phyloP scores from a whole-genome alignment of 2,797 vertebrate genomes.

The Hoplostethus mediterraneus region DNA sequence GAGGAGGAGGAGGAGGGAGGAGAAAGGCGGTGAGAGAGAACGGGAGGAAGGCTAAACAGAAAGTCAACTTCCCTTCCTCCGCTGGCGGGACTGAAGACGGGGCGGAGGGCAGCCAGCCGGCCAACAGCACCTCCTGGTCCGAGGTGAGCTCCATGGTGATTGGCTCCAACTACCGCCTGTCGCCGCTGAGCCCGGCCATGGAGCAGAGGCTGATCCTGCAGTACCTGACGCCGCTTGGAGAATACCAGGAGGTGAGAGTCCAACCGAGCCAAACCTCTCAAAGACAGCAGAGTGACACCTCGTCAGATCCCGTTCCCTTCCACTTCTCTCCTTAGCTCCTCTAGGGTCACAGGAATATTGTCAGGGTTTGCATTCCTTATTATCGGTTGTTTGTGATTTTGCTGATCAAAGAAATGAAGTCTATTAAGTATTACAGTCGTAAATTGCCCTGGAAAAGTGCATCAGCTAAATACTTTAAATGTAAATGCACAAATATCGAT shows the following conservation, averaged over 20 bases:
- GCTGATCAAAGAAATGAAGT: no score
- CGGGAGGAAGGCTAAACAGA: slow-evolving; percentile 91
- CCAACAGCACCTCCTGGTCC: slow-evolving; percentile 92
- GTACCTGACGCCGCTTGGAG: slow-evolving; percentile 94
- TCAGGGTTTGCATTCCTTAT: no score
- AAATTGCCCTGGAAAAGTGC: no score
- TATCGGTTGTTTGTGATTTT: no score
- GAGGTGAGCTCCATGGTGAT: slow-evolving; percentile 96
- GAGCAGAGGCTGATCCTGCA: slow-evolving; percentile 97
- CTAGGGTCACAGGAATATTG: no score
- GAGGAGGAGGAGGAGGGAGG: slow-evolving; percentile 48
- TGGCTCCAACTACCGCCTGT: slow-evolving; percentile 92
- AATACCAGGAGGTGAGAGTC: slow-evolving; percentile 93
- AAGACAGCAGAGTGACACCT: no score
- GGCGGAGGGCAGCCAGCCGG: slow-evolving; percentile 62
- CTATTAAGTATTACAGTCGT: no score
- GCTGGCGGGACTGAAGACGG: slow-evolving; percentile 74
- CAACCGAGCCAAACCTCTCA: no score
- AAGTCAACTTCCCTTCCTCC: slow-evolving; percentile 83
- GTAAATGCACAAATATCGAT: no score
- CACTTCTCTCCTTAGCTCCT: no score
- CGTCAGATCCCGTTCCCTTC: no score
- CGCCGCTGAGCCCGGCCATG: slow-evolving; percentile 91
- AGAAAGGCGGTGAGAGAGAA: slow-evolving; percentile 80
- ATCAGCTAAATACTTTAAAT: no score